Evolutionary conservation across 2,113 vertebrate genomes (phyloP).

Genomic region (Chinchilla lanigera): DNA sequence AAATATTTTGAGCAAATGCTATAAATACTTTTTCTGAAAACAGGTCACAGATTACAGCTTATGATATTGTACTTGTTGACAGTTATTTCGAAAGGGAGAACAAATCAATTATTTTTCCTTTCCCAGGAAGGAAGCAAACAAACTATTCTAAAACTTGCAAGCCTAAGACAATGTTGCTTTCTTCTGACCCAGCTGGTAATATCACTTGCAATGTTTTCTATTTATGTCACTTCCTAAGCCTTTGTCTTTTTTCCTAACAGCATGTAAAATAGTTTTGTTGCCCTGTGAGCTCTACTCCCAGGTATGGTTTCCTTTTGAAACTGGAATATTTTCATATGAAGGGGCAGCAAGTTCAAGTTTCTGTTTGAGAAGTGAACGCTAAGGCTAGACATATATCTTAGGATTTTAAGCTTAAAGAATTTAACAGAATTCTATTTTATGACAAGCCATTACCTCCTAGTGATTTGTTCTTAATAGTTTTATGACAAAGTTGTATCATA

Average conservation of each 20-base stretch:
- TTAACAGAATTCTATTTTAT: not conserved
- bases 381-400: not conserved
- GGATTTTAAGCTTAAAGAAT: not conserved
- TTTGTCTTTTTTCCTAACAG: not conserved
- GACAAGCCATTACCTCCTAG: not conserved
- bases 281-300: not conserved
- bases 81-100: not conserved
- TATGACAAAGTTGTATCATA: not conserved
- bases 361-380: not conserved
- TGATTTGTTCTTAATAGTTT: not conserved
- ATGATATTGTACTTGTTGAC: not conserved
- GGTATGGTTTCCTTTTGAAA: not conserved
- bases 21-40: not conserved
- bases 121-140: not conserved
- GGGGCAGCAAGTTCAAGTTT: not conserved
- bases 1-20: not conserved
- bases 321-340: not conserved
- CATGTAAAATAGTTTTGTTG: rapidly evolving
- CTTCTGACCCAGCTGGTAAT: not conserved
- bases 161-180: not conserved
- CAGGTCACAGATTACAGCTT: not conserved
- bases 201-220: not conserved
- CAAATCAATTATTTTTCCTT: not conserved
- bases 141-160: not conserved
- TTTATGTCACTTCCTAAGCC: not conserved